Evolutionary conservation across 1,140 invertebrate species (phyloP).

Genomic region (Magallana gigas): DNA sequence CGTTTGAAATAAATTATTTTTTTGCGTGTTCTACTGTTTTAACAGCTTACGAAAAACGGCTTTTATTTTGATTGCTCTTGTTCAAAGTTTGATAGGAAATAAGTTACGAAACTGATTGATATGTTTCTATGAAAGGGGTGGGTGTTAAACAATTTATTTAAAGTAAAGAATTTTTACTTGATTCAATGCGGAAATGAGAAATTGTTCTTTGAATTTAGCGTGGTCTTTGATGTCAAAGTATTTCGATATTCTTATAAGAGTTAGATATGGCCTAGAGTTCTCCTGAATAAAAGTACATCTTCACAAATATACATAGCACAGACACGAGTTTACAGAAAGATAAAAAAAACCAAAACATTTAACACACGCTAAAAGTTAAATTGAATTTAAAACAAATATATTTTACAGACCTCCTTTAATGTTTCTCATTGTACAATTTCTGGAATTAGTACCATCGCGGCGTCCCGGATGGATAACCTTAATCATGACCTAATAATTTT

Average conservation of each 20-base stretch:
- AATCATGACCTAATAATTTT: constrained; percentile 5
- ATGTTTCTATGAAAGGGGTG: not conserved
- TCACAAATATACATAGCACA: too few relatives aligned
- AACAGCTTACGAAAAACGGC: too few relatives aligned
- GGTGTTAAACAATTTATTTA: not conserved
- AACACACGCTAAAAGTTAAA: not conserved
- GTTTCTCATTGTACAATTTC: not conserved
- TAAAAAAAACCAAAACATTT: too few relatives aligned
- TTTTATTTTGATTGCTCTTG: too few relatives aligned
- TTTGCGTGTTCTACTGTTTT: too few relatives aligned
- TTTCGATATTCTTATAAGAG: not conserved
- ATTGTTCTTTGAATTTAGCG: not conserved
- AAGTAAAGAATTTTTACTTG: not conserved
- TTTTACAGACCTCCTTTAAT: not conserved
- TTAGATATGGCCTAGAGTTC: too few relatives aligned
- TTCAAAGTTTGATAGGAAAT: too few relatives aligned
- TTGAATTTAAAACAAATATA: not conserved
- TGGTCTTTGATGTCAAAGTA: not conserved
- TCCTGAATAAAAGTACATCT: too few relatives aligned
- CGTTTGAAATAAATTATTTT: too few relatives aligned
- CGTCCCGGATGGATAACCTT: not conserved
- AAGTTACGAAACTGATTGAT: too few relatives aligned
- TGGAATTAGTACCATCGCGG: not conserved
- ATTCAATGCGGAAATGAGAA: not conserved
- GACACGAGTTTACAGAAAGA: too few relatives aligned